Evolutionary conservation across 2,888 invertebrate species (phyloP), one percentile per base, ranked within the genome.

Genomic region (Dryobota labecula): DNA sequence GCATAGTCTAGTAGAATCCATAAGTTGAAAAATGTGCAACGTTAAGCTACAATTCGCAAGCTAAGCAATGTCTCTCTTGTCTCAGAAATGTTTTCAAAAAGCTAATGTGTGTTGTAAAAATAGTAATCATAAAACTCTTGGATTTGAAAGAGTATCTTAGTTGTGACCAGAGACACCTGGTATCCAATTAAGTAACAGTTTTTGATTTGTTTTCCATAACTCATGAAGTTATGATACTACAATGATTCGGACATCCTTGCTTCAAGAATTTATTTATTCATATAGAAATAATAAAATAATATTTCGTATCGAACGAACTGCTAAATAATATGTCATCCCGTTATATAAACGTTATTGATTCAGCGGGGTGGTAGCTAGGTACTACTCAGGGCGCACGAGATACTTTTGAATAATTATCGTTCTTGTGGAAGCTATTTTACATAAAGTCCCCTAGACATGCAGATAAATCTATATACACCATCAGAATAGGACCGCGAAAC

Each of bases 401-500:
- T 27, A 18, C 27, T 51, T 51, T 51, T 27, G 27, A 27, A 18
- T 27, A n/a, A n/a, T n/a, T n/a, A 27, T 51, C 18, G 8, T 9
- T 9, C 27, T 27, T 27, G 18, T 53, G 27, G 18, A 18, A 27
- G 27, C 20, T 11, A 33, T 33, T 45, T 20, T 45, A n/a, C n/a
- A n/a, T n/a, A n/a, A 20, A 20, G 20, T 45, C 4, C 4, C 27
- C 2, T 24, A 27, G 51, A 27, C 18, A 30, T 24, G 3, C 4
- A 41, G 2, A 24, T 36, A 51, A 75, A 67, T 66, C 36, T 38
- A 47, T 60, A 24, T 47, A 45, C 13, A 15, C 4, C 15, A 4
- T 5, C 84, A 77, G 84, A 84, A 82, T 86, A 83, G 18, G 67
- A 1, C 76, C 30, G 41, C 76, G 45, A 58, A 43, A 41, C 43